Evolutionary conservation across 2,113 vertebrate species (phyloP), one percentile per base, ranked within the genome.

Genomic region (Porphyrio hochstetteri): DNA sequence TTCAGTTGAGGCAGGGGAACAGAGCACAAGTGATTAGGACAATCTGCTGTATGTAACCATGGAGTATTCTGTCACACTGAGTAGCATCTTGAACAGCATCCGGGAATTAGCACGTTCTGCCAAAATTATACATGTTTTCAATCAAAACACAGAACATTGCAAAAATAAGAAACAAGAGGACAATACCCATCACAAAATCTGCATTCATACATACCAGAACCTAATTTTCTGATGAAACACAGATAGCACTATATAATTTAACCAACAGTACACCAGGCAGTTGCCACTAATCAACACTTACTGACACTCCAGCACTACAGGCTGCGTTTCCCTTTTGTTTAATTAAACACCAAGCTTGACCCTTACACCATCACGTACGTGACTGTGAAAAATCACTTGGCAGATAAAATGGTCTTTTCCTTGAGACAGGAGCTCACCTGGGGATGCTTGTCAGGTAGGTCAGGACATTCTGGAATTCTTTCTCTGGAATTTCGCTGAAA

Each of bases 371-470:
- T 48, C 21, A 36, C 0, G 1, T 13, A 42, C 61, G 6, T 38
- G 24, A 81, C 55, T 18, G 16, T 11, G 8, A 50, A 78, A 83
- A 64, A n/a, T 53, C 14, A 31, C 25, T 23, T 28, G 24, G 48
- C 36, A 85, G 35, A 78, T 29, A 59, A 52, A 63, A 52, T 4
- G 4, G 6, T 59, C 17, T 79, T 89, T 96, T 86, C 28, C 50
- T 35, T 33, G 40, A 13, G 10, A 52, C 6, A 46, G 40, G 21
- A 36, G 9, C 97, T 63, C 74, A 99, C 99, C 99, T 99, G 84
- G 99, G 99, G 33, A 99, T 98, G 69, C 99, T 99, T 3, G 99
- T 99, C 96, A 99, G 97, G 93, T 99, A 99, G 17, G 99, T 99
- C 90, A 99, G 97, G 91, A 99, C 99, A 31, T 98, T 99, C 97